Evolutionary conservation across 1,140 invertebrate genomes (phyloP), one percentile per base, ranked within the genome.

Genomic region (Aleiodes sp.): DNA sequence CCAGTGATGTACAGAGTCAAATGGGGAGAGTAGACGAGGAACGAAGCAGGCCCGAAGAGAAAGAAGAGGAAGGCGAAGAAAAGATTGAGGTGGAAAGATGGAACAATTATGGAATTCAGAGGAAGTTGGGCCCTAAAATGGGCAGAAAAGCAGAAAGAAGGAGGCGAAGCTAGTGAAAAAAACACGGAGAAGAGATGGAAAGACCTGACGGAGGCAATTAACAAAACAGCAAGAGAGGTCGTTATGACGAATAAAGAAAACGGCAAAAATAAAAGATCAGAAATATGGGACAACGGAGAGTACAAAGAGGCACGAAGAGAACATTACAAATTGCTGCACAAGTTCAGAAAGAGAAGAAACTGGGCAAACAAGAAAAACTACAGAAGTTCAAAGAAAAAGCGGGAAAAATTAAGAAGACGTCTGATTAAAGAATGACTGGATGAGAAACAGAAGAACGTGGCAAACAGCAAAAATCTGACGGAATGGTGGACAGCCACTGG

Each of bases 261-360:
- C 26, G 31, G 39, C 52, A 9, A 59, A 26, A 21, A 63, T 46
- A 56, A 12, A 56, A 7, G 19, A 12, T 7, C 16, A 60, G 19
- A 70, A 56, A 33, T 8, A 68, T 2, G 60, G 67, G 26, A 29
- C 68, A 16, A 52, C 52, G 37, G 65, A 65, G 24, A 24, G 28
- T 14, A 65, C 52, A 41, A 21, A 21, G 21, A 10, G 39, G 64
- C 9, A 60, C 52, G 10, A 28, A 56, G 37, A 62, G 37, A n/a
- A 28, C 52, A 4, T 14, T 70, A 12, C 65, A 74, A 14, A 65
- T 65, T 19, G 37, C 41, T 1, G 39, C 68, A 46, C 46, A 71
- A 9, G 66, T 62, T 63, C 63, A 66, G 14, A 68, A 60, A 61
- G 31, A 26, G 41, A 37, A 39, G 43, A 59, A 26, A 60, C 19